Evolutionary conservation across 1,140 invertebrate species (phyloP).

Genomic region (Dryas iulia): DNA sequence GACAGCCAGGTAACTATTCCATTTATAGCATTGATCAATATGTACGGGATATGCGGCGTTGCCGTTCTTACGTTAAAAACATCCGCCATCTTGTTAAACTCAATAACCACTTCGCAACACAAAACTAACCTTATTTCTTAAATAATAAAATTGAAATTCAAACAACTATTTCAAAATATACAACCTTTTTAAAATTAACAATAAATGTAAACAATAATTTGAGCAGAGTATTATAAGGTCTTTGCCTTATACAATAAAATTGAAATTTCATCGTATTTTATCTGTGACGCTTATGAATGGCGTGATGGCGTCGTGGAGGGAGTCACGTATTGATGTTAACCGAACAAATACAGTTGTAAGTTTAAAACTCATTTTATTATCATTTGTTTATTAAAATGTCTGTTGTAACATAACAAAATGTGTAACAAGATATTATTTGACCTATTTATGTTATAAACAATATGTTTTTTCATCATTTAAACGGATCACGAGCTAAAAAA

Average conservation of each 20-base stretch:
- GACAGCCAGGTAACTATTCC: conserved; percentile 30
- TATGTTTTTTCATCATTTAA: not conserved
- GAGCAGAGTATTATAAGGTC: conserved; percentile 2
- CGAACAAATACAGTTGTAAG: not conserved
- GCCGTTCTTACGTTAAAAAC: conserved; percentile 48
- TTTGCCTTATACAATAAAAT: not conserved
- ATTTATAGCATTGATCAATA: conserved; percentile 56
- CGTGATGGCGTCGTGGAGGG: conserved; percentile 35
- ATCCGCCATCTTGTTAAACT: conserved; percentile 28
- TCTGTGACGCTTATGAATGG: conserved; percentile 34
- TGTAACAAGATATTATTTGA: not conserved
- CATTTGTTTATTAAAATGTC: not conserved
- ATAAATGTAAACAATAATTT: conserved; percentile 38
- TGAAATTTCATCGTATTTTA: conserved; percentile 16
- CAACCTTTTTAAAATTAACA: conserved; percentile 26
- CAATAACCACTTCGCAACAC: not conserved
- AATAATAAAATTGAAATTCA: not conserved
- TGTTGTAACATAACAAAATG: not conserved
- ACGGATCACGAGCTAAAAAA: not conserved
- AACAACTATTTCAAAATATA: not conserved
- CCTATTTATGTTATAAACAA: not conserved
- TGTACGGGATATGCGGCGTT: conserved; percentile 39
- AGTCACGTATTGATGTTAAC: conserved; percentile 31
- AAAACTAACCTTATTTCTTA: conserved; percentile 17
- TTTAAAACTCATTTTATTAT: not conserved